Percentiles rank a stretch among this genome's conserved stretches.
These are phyloP conservation scores for Holacanthella duospinosa DNA, from an alignment of 2,888 invertebrate species.

Conservation along the genomic window DNA sequence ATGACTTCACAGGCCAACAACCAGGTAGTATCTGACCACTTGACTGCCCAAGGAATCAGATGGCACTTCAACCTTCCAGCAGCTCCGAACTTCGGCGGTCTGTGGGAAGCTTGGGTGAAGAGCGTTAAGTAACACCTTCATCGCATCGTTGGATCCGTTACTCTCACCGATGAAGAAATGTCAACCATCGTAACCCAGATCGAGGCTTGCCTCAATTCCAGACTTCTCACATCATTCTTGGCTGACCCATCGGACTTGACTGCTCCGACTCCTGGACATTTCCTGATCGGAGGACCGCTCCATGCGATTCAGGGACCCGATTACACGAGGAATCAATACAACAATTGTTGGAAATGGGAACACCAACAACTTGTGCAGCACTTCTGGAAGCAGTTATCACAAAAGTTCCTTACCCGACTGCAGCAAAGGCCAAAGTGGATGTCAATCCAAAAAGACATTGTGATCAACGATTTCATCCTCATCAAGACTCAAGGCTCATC, in stretches of 20 bases:
- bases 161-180: too few relatives aligned
- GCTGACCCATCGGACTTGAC: slow-evolving; percentile 28
- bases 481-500: slow-evolving; percentile 10
- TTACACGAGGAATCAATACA: background rate
- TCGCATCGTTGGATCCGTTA: too few relatives aligned
- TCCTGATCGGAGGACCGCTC: slow-evolving; percentile 37
- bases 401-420: background rate
- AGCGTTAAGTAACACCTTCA: too few relatives aligned
- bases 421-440: slow-evolving; percentile 22
- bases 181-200: too few relatives aligned
- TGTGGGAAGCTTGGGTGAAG: too few relatives aligned
- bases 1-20: too few relatives aligned
- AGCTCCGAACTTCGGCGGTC: too few relatives aligned
- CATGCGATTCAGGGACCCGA: slow-evolving; percentile 16
- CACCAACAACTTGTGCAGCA: slow-evolving; percentile 13
- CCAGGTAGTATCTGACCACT: too few relatives aligned
- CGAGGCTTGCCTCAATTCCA: slow-evolving; percentile 5
- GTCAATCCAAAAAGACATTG: background rate
- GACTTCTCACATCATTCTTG: slow-evolving; percentile 35
- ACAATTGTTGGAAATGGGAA: slow-evolving; percentile 13
- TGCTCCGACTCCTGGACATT: slow-evolving; percentile 38
- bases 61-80: too few relatives aligned
- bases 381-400: slow-evolving; percentile 17
- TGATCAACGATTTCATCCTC: slow-evolving; percentile 10
- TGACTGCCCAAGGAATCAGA: too few relatives aligned